Conservation (phyloP, 1,140 invertebrate genomes). For the Monochamus saltuarius region DNA sequence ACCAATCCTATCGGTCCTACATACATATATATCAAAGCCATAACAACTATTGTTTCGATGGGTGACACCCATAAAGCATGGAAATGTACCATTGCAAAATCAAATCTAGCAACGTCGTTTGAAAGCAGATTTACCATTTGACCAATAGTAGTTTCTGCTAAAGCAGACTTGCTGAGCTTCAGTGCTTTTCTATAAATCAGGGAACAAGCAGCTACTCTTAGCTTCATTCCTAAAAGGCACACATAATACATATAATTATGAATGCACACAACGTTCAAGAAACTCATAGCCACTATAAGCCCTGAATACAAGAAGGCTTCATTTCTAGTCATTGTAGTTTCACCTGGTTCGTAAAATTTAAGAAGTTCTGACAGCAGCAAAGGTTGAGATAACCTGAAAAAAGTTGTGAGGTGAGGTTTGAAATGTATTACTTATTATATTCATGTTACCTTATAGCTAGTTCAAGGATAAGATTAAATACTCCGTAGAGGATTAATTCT, state of each 20-base stretch:
- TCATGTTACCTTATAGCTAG: conserved; percentile 1
- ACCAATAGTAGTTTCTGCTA: conserved; percentile 74
- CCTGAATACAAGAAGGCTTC: conserved; percentile 67
- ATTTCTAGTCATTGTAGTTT: conserved; percentile 46
- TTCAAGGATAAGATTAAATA: background rate
- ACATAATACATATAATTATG: conserved; percentile 77
- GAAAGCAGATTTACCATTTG: conserved; percentile 85
- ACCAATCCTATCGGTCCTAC: conserved; percentile 72
- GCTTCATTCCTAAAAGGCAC: conserved; percentile 77
- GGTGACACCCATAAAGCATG: conserved; percentile 73
- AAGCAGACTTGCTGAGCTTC: conserved; percentile 60
- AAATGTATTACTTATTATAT: no score
- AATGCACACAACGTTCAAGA: conserved; percentile 64
- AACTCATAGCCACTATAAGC: conserved; percentile 68
- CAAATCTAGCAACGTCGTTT: conserved; percentile 76
- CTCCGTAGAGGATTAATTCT: conserved; percentile 49
- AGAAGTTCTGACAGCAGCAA: conserved; percentile 37
- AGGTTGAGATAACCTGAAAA: conserved; percentile 39
- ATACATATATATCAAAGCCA: conserved; percentile 71
- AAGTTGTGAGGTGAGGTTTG: no score
- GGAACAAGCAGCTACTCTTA: conserved; percentile 75
- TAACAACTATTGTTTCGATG: conserved; percentile 69
- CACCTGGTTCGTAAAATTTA: conserved; percentile 59
- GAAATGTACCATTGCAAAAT: conserved; percentile 63
- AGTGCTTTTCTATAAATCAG: conserved; percentile 80